Evolutionary conservation across 2,113 vertebrate species (phyloP), one percentile per base, ranked within the genome.

Genomic region (Gavia stellata): DNA sequence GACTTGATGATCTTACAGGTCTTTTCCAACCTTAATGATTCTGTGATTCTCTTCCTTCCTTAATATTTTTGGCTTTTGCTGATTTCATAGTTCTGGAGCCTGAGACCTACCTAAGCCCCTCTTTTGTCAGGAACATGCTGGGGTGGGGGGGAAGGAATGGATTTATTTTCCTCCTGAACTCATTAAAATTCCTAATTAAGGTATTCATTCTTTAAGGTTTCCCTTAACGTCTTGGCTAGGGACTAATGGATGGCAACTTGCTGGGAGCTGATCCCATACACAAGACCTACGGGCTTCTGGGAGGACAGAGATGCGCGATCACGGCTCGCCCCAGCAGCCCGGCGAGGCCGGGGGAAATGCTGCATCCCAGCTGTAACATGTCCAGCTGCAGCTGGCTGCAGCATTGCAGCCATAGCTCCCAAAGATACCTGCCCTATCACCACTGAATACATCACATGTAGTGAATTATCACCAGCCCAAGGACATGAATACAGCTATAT

Each of bases 391-490:
- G 44, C 52, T 13, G 23, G 5, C 84, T 47, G 29, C 79, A 65
- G 70, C 68, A 34, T 3, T 49, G 2, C 62, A 34, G 79, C 61
- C 67, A 24, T 1, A 10, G 62, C 67, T 83, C 34, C 77, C 65
- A 17, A 24, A 7, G 26, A 45, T 4, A 7, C 53, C 7, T 17
- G 3, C 68, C 42, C 68, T 26, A 1, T 36, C 65, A 24, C 70
- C 56, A 33, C 8, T 0, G 0, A 1, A 24, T 7, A 0, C 1
- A 13, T 20, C 19, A 9, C 29, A 6, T 2, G 7, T 21, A 40
- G 47, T 5, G 33, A 68, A 10, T 15, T 72, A 50, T 14, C 67
- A 20, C 44, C 91, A 78, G 78, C 53, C 59, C 3, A 8, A 84
- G 65, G 52, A 84, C 40, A 49, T 0, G 9, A n/a, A 49, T 18